phyloP scores from a whole-genome alignment of 92 coral and sea anemone species.

The Bergia sp. region DNA sequence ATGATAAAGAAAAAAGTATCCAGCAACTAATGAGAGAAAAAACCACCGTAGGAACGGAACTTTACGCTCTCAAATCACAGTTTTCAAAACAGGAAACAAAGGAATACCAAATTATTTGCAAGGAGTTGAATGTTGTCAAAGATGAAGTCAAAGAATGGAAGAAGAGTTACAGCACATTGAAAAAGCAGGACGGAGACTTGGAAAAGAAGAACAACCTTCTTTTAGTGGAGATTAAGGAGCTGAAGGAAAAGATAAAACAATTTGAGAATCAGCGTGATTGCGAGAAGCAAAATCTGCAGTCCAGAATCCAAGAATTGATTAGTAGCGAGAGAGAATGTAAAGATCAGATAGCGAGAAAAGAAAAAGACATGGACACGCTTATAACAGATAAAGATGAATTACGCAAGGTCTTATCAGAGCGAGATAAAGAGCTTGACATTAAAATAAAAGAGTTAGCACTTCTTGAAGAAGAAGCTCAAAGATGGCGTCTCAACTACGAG shows the following conservation, averaged over 20 bases:
- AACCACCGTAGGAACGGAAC: neutral
- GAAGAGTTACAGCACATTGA: neutral
- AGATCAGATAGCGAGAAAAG: conserved; percentile 9
- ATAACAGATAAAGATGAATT: neutral
- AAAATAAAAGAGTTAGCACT: neutral
- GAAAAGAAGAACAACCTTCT: conserved; percentile 1
- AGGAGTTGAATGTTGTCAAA: conserved; percentile 4
- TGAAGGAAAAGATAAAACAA: conserved; percentile 8
- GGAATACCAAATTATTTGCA: conserved; percentile 5
- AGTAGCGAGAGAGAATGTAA: conserved; percentile 6
- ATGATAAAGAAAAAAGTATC: conserved; percentile 62
- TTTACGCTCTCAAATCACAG: conserved; percentile 29
- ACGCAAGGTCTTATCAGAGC: conserved; percentile 1
- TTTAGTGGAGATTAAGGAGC: neutral
- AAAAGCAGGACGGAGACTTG: conserved; percentile 4
- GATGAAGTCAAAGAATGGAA: conserved; percentile 29
- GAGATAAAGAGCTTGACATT: conserved; percentile 6
- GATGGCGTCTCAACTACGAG: conserved; percentile 15
- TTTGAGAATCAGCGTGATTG: neutral
- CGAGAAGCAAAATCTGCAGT: conserved; percentile 3
- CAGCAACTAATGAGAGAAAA: conserved; percentile 53
- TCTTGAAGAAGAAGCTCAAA: conserved; percentile 11
- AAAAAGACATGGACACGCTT: neutral
- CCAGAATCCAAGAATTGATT: neutral
- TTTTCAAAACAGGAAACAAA: conserved; percentile 21